Base-by-base conservation (phyloP, 2,113 vertebrate genomes). In the Oncorhynchus tshawytscha region DNA sequence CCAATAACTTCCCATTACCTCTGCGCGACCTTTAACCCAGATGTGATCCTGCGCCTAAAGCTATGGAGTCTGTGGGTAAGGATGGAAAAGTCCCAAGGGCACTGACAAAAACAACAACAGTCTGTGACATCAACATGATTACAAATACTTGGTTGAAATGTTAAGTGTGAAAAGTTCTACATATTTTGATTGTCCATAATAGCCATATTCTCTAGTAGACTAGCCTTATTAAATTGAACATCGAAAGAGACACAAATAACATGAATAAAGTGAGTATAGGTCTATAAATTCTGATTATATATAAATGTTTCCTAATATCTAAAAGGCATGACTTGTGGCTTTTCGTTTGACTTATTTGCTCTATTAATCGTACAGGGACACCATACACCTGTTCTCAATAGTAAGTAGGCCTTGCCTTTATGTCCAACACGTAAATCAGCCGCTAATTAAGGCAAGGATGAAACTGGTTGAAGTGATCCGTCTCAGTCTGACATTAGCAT, bases 1-100 rank as follows among this genome's bases (percentile, higher is more conserved):
- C 85, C 90, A 93, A 94, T 93, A 90, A 95, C 95, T 95, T 96
- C 95, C 94, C 94, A 92, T 95, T 94, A 95, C 95, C 95, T 93
- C 91, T 91, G 90, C 87, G 81, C 90, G 92, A 95, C 94, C 93
- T 92, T 90, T 89, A 86, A 91, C 91, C 92, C 89, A 84, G 88
- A 82, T 74, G 84, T 74, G 39, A 9, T 45, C 39, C 39, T 45
- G 39, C 77, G 59, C 16, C 59, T 62, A 62, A 15, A 18, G 3
- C 51, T 54, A 18, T n/a, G 5, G 16, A 54, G 59, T 22, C n/a
- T 24, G n/a, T 22, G n/a, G 59, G 59, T n/a, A 62, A 22, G 24
- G 3, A 70, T 39, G 13, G n/a, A 67, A 5, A 34, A 3, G 20
- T 22, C 59, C n/a, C n/a, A 70, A 25, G 68, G 45, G n/a, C 39